Conservation (phyloP, 2,797 vertebrate species). For the Poecilia wingei region DNA sequence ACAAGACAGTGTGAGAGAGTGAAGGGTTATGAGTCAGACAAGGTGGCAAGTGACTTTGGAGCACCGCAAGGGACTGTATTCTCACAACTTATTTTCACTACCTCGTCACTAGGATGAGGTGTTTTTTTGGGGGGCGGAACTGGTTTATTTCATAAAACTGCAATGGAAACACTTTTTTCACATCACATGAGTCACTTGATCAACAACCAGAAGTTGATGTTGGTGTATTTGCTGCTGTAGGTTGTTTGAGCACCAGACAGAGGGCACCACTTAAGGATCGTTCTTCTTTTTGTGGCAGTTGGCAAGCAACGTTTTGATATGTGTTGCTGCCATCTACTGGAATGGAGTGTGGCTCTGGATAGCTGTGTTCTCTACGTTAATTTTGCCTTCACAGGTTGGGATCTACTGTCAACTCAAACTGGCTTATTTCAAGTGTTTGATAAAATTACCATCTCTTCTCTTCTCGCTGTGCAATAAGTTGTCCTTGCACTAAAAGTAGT, state of each 20-base stretch:
- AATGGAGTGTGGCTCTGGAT: no score
- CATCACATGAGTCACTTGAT: no score
- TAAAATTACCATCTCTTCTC: background rate
- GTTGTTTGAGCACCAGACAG: background rate
- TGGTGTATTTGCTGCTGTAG: background rate
- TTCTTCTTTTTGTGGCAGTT: no score
- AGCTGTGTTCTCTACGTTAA: no score
- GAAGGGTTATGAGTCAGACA: background rate
- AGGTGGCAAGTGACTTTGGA: background rate
- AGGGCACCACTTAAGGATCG: background rate
- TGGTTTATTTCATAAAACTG: no score
- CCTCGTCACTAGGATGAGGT: no score
- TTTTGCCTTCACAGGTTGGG: no score
- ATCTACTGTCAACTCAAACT: background rate
- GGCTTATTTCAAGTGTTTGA: background rate
- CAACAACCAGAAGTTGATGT: background rate
- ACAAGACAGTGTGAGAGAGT: background rate
- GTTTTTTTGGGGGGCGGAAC: no score
- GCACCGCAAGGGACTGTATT: background rate
- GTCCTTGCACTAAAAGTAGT: constrained; percentile 1
- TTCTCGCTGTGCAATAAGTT: background rate
- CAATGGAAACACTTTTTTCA: no score
- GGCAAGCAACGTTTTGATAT: no score
- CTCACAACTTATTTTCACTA: no score
- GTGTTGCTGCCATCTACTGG: no score